Evolutionary conservation across 2,888 invertebrate genomes (phyloP).

Genomic region (Congeria kusceri): DNA sequence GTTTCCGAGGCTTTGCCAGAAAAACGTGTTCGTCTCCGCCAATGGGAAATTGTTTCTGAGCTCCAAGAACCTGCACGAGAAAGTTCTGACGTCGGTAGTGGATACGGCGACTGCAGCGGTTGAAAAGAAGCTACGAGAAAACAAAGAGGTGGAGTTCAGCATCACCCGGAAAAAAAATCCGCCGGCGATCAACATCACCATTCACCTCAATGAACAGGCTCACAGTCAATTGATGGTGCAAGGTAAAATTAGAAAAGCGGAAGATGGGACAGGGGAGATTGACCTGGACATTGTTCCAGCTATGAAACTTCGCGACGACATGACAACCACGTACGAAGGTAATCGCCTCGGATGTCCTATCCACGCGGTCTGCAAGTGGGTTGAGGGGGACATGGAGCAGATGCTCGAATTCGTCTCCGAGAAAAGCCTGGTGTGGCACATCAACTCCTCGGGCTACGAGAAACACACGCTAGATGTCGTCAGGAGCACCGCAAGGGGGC

Average conservation of each 20-base stretch:
- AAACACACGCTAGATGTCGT: slow-evolving; percentile 64
- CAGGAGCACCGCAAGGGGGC: slow-evolving; percentile 24
- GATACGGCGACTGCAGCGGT: slow-evolving; percentile 19
- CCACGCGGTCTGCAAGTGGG: slow-evolving; percentile 67
- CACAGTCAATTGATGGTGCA: slow-evolving; percentile 23
- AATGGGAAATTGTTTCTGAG: slow-evolving; percentile 23
- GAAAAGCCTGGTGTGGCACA: slow-evolving; percentile 58
- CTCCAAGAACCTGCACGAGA: slow-evolving; percentile 39
- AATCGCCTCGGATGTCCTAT: slow-evolving; percentile 46
- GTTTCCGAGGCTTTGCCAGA: slow-evolving; percentile 29
- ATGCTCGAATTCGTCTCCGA: slow-evolving; percentile 13
- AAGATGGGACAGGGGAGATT: slow-evolving; percentile 29
- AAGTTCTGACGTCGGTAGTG: slow-evolving; percentile 48
- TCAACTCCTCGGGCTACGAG: slow-evolving; percentile 64
- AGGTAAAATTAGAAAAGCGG: slow-evolving; percentile 8
- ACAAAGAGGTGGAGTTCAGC: slow-evolving; percentile 8
- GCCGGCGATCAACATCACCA: slow-evolving; percentile 55
- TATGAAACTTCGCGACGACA: slow-evolving; percentile 45
- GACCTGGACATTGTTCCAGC: slow-evolving; percentile 68
- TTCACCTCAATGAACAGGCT: slow-evolving; percentile 23
- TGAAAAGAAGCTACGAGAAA: slow-evolving; percentile 6
- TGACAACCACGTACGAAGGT: slow-evolving; percentile 10
- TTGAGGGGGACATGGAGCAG: slow-evolving; percentile 27
- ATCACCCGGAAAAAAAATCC: slow-evolving; percentile 44
- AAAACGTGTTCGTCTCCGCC: slow-evolving; percentile 23